Evolutionary conservation across 2,888 invertebrate genomes (phyloP).

Genomic region (Morpho helenor): DNA sequence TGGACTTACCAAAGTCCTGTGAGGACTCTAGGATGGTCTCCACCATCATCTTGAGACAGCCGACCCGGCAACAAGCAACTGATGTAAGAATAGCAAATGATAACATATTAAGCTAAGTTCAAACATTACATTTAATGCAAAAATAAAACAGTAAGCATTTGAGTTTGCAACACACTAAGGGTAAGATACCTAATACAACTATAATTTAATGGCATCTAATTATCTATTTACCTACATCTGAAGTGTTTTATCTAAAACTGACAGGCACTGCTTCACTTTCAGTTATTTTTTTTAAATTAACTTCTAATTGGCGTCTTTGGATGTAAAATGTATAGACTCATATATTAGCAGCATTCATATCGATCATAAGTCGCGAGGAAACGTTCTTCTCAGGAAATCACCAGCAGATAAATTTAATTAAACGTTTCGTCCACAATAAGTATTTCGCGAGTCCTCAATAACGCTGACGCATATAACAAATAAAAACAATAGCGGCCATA

Average conservation of each 20-base stretch:
- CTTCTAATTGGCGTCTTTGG: no score
- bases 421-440: no score
- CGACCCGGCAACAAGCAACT: constrained; percentile 48
- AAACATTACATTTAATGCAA: constrained; percentile 16
- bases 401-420: no score
- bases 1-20: constrained; percentile 69
- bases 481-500: constrained; percentile 35
- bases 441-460: background rate
- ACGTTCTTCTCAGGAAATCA: no score
- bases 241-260: background rate
- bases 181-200: background rate
- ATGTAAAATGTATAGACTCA: no score
- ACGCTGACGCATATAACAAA: constrained; percentile 6
- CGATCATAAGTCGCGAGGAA: no score
- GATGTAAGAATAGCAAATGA: constrained; percentile 45
- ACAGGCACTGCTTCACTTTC: no score
- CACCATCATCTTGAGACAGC: constrained; percentile 69
- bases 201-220: background rate
- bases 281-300: no score
- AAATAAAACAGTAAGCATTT: constrained; percentile 9
- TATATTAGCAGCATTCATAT: no score
- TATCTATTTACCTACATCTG: background rate
- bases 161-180: background rate
- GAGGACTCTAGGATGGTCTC: constrained; percentile 72
- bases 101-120: constrained; percentile 30